Conservation (phyloP, 2,888 invertebrate genomes). For the Cantharis rustica region DNA sequence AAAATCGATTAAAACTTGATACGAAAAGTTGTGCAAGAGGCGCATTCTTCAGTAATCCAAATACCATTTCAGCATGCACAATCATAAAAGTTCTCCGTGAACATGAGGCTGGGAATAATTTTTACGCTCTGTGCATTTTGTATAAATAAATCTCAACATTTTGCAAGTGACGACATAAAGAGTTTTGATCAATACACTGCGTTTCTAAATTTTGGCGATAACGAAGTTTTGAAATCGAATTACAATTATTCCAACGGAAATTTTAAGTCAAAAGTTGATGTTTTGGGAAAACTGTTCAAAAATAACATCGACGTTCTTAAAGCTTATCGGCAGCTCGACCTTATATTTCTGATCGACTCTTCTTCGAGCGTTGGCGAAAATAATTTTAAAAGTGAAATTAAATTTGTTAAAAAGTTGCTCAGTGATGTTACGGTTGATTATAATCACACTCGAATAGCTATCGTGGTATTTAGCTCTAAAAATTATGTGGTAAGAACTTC, state of each 20-base stretch:
- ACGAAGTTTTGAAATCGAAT: conserved; percentile 42
- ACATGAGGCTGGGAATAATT: neutral
- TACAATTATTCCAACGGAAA: conserved; percentile 50
- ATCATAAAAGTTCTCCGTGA: neutral
- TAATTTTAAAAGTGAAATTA: conserved; percentile 70
- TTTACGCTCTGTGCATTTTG: neutral
- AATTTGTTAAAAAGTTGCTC: conserved; percentile 68
- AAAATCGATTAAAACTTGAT: neutral
- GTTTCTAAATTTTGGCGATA: conserved; percentile 53
- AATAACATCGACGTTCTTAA: conserved; percentile 61
- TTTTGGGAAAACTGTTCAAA: conserved; percentile 61
- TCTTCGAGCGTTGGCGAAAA: conserved; percentile 70
- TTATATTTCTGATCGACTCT: conserved; percentile 71
- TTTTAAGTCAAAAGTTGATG: conserved; percentile 60
- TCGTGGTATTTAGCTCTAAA: conserved; percentile 69
- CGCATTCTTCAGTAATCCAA: neutral
- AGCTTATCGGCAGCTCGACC: conserved; percentile 57
- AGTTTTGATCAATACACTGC: conserved; percentile 45
- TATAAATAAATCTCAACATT: neutral
- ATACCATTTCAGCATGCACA: neutral
- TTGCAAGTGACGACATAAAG: neutral
- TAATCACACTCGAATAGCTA: conserved; percentile 65
- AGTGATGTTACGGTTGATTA: conserved; percentile 69
- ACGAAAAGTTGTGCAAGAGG: neutral
- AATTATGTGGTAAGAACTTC: conserved; percentile 59